These are phyloP conservation scores for Archaeoteleia sp. DNA, from an alignment of 2,888 invertebrate species.

Conservation along the genomic window DNA sequence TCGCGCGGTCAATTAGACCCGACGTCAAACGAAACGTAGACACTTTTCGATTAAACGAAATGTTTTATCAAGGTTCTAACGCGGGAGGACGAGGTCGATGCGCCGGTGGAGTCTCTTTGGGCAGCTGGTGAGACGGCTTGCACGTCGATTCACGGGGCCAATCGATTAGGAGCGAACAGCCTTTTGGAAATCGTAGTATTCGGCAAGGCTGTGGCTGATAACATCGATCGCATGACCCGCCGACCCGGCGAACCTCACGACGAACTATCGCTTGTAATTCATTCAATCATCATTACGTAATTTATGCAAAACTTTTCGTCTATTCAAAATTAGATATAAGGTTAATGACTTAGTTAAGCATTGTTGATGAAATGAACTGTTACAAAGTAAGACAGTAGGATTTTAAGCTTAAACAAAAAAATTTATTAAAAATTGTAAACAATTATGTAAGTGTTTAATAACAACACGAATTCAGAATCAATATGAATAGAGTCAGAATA, in stretches of 20 bases:
- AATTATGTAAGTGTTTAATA: too few species aligned
- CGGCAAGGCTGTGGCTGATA: slow-evolving; percentile 95
- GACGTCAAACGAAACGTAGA: too few species aligned
- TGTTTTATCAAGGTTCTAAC: slow-evolving; percentile 76
- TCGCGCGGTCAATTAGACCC: too few species aligned
- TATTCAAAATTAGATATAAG: too few species aligned
- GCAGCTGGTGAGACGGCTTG: slow-evolving; percentile 96
- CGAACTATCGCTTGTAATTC: slow-evolving; percentile 80
- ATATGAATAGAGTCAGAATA: too few species aligned
- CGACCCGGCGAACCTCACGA: slow-evolving; percentile 89
- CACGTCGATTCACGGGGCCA: slow-evolving; percentile 98
- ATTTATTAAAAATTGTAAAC: too few species aligned
- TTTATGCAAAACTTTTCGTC: too few species aligned
- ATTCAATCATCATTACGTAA: not conserved
- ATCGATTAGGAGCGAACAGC: slow-evolving; percentile 98
- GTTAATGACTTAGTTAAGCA: too few species aligned
- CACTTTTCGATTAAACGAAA: not conserved
- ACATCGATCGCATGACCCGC: slow-evolving; percentile 86
- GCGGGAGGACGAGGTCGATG: slow-evolving; percentile 79
- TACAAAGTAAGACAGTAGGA: too few species aligned
- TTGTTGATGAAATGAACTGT: too few species aligned
- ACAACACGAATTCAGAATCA: too few species aligned
- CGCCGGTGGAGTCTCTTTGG: slow-evolving; percentile 89
- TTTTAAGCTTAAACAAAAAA: too few species aligned
- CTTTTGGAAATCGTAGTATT: slow-evolving; percentile 98